phyloP scores from a whole-genome alignment of 2,113 vertebrate species.

The Scortum barcoo region DNA sequence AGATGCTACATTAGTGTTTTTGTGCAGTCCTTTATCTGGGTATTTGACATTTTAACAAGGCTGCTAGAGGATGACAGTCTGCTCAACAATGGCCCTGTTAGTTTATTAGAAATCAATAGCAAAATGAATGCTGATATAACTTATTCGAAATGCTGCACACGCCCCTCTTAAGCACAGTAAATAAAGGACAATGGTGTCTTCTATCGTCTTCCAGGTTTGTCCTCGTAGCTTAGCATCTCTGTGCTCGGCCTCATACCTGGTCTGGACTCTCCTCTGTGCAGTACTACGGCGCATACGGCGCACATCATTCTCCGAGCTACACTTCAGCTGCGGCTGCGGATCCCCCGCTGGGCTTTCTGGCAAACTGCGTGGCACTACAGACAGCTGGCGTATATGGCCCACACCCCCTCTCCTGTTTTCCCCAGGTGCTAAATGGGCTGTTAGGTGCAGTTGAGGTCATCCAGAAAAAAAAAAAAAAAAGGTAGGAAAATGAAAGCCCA shows the following conservation, averaged over 20 bases:
- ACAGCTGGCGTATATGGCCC: conserved; percentile 59
- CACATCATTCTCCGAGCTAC: conserved; percentile 29
- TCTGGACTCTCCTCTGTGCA: neutral
- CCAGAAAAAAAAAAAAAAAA: conserved; percentile 14
- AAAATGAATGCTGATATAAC: conserved; percentile 10
- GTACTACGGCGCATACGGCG: conserved; percentile 12
- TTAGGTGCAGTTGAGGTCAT: conserved; percentile 58
- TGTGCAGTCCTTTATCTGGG: neutral
- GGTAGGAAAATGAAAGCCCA: conserved; percentile 36
- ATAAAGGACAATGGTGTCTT: neutral
- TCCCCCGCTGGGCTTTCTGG: conserved; percentile 52
- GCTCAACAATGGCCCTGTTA: neutral
- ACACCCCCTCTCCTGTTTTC: conserved; percentile 26
- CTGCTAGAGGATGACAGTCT: neutral
- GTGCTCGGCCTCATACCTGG: conserved; percentile 10
- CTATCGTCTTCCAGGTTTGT: conserved; percentile 3
- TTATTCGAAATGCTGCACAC: neutral
- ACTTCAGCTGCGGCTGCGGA: conserved; percentile 35
- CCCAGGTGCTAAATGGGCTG: conserved; percentile 57
- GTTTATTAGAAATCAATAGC: conserved; percentile 16
- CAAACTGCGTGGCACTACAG: conserved; percentile 57
- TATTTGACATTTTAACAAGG: conserved; percentile 1
- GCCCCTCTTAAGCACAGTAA: neutral
- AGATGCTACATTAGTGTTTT: neutral
- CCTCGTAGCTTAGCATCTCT: neutral